Base-by-base conservation (phyloP, 2,888 invertebrate species). In the Dorcus hopei region DNA sequence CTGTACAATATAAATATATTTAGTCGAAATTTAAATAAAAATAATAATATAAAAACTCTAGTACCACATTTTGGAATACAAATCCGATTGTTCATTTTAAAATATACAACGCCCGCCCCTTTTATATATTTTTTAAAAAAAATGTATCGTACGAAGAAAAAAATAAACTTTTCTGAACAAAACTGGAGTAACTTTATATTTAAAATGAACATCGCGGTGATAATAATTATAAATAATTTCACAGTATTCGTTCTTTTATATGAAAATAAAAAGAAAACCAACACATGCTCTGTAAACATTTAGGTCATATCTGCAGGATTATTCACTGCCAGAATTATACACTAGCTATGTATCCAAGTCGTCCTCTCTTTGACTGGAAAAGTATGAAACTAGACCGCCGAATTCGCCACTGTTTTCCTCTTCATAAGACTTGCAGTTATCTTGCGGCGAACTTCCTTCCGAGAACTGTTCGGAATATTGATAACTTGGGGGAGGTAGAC, bases 361-460 rank as follows among this genome's bases (percentile, higher is more conserved):
- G 74, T 93, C 93, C 76, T 93, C 90, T 68, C 86, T 86, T 78
- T 94, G 94, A 74, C 93, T 93, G 68, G 93, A 93, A 79, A 94
- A 94, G 80, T 95, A 95, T 76, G 93, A 93, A 59, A 94, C 94
- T 70, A 95, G 83, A 3, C 94, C 94, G 41, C 93, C 93, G 77
- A 94, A 94, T 74, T 93, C 93, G 50, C 92, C 87, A 63, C 84
- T 77, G 9, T 81, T 79, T 55, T 79, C 80, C 65, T 84, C 85
- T 55, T 69, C 66, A 3, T 62, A 57, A 4, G 68, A 65, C 52
- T 69, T 68, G 9, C 62, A 59, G 2, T 63, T 42, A 33, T 60
- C 63, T 19, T 64, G 50, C n/a, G 61, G 61, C 2, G 56, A 52
- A 26, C 33, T 55, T 51, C 64, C 23, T 54, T 63, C 52, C 42